Evolutionary conservation across 2,113 vertebrate genomes (phyloP), one percentile per base, ranked within the genome.

Genomic region (Eudyptes chrysolophus): DNA sequence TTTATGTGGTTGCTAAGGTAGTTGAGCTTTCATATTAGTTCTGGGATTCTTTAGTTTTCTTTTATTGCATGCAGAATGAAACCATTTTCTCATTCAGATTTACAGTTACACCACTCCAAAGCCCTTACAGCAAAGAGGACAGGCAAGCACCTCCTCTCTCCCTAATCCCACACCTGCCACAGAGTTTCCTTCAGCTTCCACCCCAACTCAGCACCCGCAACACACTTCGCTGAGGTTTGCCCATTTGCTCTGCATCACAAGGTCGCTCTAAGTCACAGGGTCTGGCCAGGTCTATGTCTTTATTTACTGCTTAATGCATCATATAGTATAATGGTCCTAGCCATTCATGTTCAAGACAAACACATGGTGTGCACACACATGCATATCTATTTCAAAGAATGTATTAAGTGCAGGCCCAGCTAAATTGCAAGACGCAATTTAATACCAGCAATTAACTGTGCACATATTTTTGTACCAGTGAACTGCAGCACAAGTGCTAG

Each of bases 361-460:
- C 92, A 92, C 88, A 84, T 78, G 85, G 64, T 64, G 32, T 48
- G 34, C 76, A 86, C 62, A 78, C 71, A 83, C 52, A 55, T 55
- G 40, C 40, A 36, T 94, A 94, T 93, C 95, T 87, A 90, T 90
- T 95, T 94, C 87, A 95, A 96, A 95, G 90, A 84, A 88, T 3
- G 0, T 81, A 76, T 80, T 84, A 94, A 89, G 24, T 60, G 38
- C 76, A 92, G 69, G 29, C 34, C 55, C 42, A 92, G 58, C 24
- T 88, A 94, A 96, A 97, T 86, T 94, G 82, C 85, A 94, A 96
- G 82, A 44, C 84, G 94, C 62, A 97, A 94, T 93, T 93, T 94
- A 94, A 97, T 80, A 95, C 90, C 60, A 54, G 46, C 79, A 95
- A 95, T 92, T 94, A 94, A 94, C 60, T 64, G 61, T 27, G 27